Conservation (phyloP, 1,140 invertebrate species). For the Drosophila simulans region DNA sequence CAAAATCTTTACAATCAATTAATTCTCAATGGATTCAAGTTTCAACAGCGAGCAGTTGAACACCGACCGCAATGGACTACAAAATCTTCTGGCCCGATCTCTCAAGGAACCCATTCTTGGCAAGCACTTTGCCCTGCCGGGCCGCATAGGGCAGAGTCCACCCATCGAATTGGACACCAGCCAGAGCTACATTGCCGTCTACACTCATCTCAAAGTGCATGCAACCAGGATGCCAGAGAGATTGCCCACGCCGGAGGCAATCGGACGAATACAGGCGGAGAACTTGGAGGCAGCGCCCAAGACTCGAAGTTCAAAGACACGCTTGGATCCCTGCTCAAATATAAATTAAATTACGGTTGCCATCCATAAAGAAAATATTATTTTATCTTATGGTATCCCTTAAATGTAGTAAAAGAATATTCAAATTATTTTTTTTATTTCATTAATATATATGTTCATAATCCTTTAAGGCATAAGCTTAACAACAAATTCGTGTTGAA, state of each 20-base stretch:
- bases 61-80: slow-evolving; percentile 63
- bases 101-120: slow-evolving; percentile 85
- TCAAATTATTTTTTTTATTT: background rate
- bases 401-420: background rate
- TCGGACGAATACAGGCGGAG: slow-evolving; percentile 74
- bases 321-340: slow-evolving; percentile 6
- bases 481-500: too few relatives aligned
- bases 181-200: slow-evolving; percentile 86
- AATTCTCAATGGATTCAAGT: background rate
- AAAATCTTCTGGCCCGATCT: slow-evolving; percentile 84
- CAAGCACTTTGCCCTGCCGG: slow-evolving; percentile 84
- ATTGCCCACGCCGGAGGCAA: slow-evolving; percentile 85
- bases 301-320: slow-evolving; percentile 7
- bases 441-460: slow-evolving; percentile 1
- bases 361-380: too few relatives aligned
- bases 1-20: background rate
- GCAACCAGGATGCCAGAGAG: slow-evolving; percentile 84
- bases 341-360: background rate
- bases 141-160: slow-evolving; percentile 78
- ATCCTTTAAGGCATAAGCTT: background rate
- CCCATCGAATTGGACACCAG: slow-evolving; percentile 85
- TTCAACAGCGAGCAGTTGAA: slow-evolving; percentile 39
- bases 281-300: slow-evolving; percentile 40
- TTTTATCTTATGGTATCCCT: background rate
- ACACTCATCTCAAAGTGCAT: slow-evolving; percentile 86